Evolutionary conservation across 2,113 vertebrate genomes (phyloP).

Genomic region (Pomatorhinus ruficollis): DNA sequence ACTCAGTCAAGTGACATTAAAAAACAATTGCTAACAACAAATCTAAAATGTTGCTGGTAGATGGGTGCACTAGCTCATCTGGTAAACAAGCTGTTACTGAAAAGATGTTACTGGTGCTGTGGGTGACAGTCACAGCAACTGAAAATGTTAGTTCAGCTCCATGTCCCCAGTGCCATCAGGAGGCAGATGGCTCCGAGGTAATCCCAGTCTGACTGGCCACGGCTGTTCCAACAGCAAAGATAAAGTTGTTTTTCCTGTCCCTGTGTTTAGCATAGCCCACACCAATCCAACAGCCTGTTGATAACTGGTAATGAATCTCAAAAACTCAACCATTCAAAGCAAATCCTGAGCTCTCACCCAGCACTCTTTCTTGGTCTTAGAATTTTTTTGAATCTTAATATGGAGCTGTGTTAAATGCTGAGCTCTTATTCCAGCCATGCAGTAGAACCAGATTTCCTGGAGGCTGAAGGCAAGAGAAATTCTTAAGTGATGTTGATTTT

Average conservation of each 20-base stretch:
- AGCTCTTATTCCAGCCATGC: background rate
- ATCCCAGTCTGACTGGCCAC: background rate
- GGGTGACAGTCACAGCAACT: background rate
- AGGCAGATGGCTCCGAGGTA: background rate
- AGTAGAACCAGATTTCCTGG: background rate
- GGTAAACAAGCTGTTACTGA: constrained; percentile 6
- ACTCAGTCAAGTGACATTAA: background rate
- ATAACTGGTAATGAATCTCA: background rate
- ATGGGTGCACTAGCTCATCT: background rate
- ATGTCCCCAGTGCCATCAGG: background rate
- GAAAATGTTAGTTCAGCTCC: background rate
- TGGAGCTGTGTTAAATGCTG: background rate
- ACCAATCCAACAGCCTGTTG: background rate
- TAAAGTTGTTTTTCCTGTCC: background rate
- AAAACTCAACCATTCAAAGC: background rate
- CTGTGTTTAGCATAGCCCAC: background rate
- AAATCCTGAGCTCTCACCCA: background rate
- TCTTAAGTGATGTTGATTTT: background rate
- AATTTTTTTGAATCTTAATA: background rate
- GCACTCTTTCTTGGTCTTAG: background rate
- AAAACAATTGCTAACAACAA: background rate
- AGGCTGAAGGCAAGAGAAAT: background rate
- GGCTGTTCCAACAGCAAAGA: background rate
- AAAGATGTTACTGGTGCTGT: background rate
- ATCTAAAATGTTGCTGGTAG: background rate